Conservation (phyloP, 2,113 vertebrate species). For the Sander lucioperca region DNA sequence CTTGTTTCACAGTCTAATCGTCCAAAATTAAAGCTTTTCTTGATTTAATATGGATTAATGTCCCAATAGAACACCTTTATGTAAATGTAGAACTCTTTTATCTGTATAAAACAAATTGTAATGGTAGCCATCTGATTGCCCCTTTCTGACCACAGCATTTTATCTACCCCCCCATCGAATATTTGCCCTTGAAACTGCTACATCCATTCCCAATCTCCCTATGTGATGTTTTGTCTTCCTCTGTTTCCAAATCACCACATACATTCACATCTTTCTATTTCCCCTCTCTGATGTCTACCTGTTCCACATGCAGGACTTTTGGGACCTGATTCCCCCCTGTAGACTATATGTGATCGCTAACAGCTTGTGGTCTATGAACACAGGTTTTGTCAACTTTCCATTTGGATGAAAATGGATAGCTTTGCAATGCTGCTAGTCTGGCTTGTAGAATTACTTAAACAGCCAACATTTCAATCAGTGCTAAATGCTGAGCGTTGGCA, state of each 20-base stretch:
- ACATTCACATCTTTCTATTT: background rate
- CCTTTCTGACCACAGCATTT: background rate
- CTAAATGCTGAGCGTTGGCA: slow-evolving; percentile 51
- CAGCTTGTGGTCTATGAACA: slow-evolving; percentile 9
- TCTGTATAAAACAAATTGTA: background rate
- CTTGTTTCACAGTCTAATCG: background rate
- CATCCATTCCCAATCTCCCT: background rate
- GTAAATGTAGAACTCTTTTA: background rate
- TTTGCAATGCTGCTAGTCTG: slow-evolving; percentile 36
- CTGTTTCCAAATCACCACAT: background rate
- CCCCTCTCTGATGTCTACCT: background rate
- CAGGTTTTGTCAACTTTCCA: slow-evolving; percentile 23
- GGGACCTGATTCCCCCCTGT: background rate
- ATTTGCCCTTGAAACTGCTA: background rate
- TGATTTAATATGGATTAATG: background rate
- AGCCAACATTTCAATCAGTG: slow-evolving; percentile 52
- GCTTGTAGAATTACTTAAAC: slow-evolving; percentile 38
- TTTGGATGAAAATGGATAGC: slow-evolving; percentile 33
- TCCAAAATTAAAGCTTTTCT: background rate
- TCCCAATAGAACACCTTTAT: too few species aligned
- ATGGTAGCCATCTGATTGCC: background rate
- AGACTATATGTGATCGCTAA: slow-evolving; percentile 4
- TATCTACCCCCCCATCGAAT: background rate
- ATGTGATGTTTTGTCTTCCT: background rate
- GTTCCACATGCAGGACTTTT: background rate